Percentiles rank a stretch among this genome's conserved stretches.
phyloP scores from a whole-genome alignment of 2,113 vertebrate species.

The Equus quagga region DNA sequence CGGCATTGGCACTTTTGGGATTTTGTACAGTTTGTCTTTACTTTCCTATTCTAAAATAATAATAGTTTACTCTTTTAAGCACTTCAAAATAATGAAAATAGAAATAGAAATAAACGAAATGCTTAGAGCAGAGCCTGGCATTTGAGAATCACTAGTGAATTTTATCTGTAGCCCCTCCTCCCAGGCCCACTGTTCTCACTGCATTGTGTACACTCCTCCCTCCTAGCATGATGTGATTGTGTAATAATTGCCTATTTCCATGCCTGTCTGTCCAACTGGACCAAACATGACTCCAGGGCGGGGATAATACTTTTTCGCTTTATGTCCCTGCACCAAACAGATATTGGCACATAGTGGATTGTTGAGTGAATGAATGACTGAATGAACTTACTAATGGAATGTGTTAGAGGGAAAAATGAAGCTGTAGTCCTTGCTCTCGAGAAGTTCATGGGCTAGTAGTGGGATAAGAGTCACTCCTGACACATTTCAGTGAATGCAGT shows the following conservation, averaged over 20 bases:
- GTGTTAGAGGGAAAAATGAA: background rate
- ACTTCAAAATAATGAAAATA: background rate
- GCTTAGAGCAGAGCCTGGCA: background rate
- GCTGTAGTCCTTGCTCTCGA: background rate
- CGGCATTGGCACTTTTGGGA: too few relatives aligned
- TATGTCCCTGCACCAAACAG: background rate
- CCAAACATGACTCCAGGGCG: background rate
- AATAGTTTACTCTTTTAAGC: background rate
- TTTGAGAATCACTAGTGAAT: too few relatives aligned
- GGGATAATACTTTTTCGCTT: background rate
- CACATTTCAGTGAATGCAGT: background rate
- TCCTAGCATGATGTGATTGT: rapidly evolving
- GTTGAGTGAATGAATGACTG: background rate
- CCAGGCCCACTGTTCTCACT: background rate
- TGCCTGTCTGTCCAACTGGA: background rate
- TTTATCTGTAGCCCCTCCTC: background rate
- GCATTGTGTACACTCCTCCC: rapidly evolving
- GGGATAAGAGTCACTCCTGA: background rate
- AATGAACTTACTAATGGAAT: background rate
- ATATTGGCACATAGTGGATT: background rate
- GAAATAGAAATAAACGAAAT: background rate
- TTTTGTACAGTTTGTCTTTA: background rate
- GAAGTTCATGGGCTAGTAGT: background rate
- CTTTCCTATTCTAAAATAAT: background rate
- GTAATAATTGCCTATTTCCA: background rate